Evolutionary conservation across 2,113 vertebrate genomes (phyloP).

Genomic region (Aphyosemion australe): DNA sequence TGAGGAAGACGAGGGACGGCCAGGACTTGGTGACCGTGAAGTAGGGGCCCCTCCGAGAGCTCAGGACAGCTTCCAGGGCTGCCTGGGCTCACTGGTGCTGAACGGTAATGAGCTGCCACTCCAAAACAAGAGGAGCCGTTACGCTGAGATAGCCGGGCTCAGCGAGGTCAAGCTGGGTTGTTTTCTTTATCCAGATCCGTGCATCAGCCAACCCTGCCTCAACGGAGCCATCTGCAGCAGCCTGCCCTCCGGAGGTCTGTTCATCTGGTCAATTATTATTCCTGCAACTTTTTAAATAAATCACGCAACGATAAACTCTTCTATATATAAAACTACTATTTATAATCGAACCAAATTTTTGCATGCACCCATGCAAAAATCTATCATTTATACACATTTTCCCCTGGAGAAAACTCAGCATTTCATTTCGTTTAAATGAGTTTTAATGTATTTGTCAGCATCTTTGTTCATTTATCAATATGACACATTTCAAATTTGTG

Average conservation of each 20-base stretch:
- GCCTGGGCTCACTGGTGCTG: slow-evolving; percentile 87
- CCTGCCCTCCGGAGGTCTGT: slow-evolving; percentile 89
- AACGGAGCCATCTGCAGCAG: slow-evolving; percentile 89
- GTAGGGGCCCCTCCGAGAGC: slow-evolving; percentile 81
- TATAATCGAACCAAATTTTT: too few relatives aligned
- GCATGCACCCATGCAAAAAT: too few relatives aligned
- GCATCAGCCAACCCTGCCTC: slow-evolving; percentile 86
- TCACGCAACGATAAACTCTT: not conserved
- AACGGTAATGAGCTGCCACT: slow-evolving; percentile 91
- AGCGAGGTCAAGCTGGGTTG: slow-evolving; percentile 92
- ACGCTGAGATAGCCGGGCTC: slow-evolving; percentile 90
- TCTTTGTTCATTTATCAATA: not conserved
- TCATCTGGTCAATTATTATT: not conserved
- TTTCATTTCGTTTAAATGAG: not conserved
- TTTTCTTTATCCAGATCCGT: slow-evolving; percentile 90
- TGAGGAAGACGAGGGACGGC: slow-evolving; percentile 78
- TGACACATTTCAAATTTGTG: slow-evolving; percentile 7
- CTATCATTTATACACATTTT: too few relatives aligned
- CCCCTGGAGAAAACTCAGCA: too few relatives aligned
- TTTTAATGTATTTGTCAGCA: too few relatives aligned
- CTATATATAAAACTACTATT: not conserved
- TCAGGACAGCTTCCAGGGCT: slow-evolving; percentile 92
- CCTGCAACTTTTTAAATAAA: slow-evolving; percentile 9
- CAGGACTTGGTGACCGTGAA: slow-evolving; percentile 64
- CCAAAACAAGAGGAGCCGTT: slow-evolving; percentile 92